Evolutionary conservation across 2,888 invertebrate genomes (phyloP).

Genomic region (Sisyra terminalis): DNA sequence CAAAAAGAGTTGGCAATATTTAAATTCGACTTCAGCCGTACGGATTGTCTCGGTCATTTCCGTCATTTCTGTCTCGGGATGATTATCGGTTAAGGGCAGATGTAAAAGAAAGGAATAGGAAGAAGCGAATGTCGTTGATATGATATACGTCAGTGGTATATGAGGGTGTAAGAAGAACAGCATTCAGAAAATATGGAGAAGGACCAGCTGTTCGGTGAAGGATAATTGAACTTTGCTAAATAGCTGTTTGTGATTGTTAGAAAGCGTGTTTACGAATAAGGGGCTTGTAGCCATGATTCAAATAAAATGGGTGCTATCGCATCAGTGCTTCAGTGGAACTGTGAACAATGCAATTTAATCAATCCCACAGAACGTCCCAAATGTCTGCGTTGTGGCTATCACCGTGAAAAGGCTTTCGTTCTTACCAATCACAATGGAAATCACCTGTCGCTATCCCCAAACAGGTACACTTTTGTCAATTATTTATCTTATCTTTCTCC

Average conservation of each 20-base stretch:
- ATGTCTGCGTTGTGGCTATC: constrained; percentile 63
- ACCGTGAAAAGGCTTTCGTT: constrained; percentile 10
- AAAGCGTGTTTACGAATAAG: background rate
- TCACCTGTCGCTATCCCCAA: constrained; percentile 8
- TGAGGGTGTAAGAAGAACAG: no score
- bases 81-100: no score
- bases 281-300: constrained; percentile 29
- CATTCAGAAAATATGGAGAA: constrained; percentile 5
- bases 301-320: constrained; percentile 77
- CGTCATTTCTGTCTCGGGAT: no score
- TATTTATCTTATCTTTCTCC: constrained; percentile 3
- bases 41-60: no score
- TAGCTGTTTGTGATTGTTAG: background rate
- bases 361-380: constrained; percentile 72
- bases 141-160: no score
- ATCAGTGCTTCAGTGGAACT: constrained; percentile 88
- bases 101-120: no score
- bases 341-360: constrained; percentile 73
- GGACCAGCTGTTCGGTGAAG: constrained; percentile 8
- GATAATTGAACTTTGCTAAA: background rate
- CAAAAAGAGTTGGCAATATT: no score
- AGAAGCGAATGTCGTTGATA: no score
- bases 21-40: no score
- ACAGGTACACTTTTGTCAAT: constrained; percentile 9
- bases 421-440: constrained; percentile 34